phyloP scores from a whole-genome alignment of 2,113 vertebrate species.

The Menidia beryllina region DNA sequence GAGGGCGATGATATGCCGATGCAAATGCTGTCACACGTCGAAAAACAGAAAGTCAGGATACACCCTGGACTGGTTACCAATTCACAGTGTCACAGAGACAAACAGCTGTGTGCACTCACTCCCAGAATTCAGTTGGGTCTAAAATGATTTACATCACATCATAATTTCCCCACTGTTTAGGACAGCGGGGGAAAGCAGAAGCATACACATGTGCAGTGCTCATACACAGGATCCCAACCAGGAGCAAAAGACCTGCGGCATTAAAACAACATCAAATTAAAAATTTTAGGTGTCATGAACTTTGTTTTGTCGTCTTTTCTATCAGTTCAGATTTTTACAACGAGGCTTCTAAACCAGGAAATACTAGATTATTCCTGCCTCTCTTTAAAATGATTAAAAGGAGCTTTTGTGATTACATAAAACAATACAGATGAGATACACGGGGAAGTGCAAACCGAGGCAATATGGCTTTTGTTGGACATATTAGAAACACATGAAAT shows the following conservation, averaged over 20 bases:
- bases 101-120: too few relatives aligned
- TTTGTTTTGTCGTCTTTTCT: not conserved
- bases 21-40: too few relatives aligned
- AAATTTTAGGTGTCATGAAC: not conserved
- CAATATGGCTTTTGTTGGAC: conserved; percentile 1
- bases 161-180: too few relatives aligned
- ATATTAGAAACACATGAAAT: conserved; percentile 26
- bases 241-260: not conserved
- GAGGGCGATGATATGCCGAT: too few relatives aligned
- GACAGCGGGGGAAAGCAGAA: too few relatives aligned
- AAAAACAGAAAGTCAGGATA: too few relatives aligned
- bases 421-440: conserved; percentile 10
- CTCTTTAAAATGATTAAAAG: not conserved
- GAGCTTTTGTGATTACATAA: conserved; percentile 2
- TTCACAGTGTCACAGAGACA: too few relatives aligned
- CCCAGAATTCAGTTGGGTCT: too few relatives aligned
- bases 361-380: not conserved
- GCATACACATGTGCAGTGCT: too few relatives aligned
- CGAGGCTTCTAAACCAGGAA: not conserved
- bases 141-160: too few relatives aligned
- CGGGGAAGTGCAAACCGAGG: not conserved
- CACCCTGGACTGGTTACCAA: too few relatives aligned
- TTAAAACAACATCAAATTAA: not conserved
- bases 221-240: not conserved
- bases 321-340: not conserved